A percentile compares a stretch with the other conserved stretches of the same genome.
Conservation (phyloP, 2,888 invertebrate genomes). For the Elegia similella region DNA sequence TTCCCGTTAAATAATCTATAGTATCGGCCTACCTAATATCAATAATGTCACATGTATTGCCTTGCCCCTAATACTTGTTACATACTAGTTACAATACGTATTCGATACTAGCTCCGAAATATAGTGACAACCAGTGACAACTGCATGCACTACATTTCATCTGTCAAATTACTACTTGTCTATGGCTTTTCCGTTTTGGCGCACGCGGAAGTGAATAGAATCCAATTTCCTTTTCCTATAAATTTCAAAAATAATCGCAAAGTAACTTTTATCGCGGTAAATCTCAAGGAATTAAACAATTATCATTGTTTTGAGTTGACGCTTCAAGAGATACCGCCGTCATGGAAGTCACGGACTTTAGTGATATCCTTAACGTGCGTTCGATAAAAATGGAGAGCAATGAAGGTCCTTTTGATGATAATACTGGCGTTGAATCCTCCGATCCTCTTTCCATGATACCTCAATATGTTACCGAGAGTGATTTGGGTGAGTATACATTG, state of each 20-base stretch:
- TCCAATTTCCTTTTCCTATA: conserved; percentile 70
- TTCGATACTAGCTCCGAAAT: background rate
- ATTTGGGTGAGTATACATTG: conserved; percentile 63
- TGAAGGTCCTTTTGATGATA: conserved; percentile 55
- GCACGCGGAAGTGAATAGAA: conserved; percentile 73
- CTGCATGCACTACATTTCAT: background rate
- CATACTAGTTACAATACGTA: no score
- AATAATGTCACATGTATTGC: no score
- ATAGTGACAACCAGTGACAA: background rate
- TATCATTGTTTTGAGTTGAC: background rate
- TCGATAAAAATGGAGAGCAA: conserved; percentile 70
- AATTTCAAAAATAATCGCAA: conserved; percentile 50
- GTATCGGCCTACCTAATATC: no score
- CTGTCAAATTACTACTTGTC: conserved; percentile 26
- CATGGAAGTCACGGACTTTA: conserved; percentile 72
- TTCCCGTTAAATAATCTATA: background rate
- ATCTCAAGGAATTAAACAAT: background rate
- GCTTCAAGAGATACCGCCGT: background rate
- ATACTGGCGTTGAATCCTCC: conserved; percentile 44
- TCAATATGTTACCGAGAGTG: conserved; percentile 73
- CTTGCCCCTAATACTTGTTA: no score
- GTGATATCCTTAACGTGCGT: conserved; percentile 64
- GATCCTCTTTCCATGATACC: conserved; percentile 67
- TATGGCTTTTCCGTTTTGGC: conserved; percentile 50
- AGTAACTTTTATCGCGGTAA: conserved; percentile 35